A percentile compares a stretch with the other conserved stretches of the same genome.
Evolutionary conservation across 2,797 vertebrate genomes (phyloP).

Genomic region (Lophius americanus): DNA sequence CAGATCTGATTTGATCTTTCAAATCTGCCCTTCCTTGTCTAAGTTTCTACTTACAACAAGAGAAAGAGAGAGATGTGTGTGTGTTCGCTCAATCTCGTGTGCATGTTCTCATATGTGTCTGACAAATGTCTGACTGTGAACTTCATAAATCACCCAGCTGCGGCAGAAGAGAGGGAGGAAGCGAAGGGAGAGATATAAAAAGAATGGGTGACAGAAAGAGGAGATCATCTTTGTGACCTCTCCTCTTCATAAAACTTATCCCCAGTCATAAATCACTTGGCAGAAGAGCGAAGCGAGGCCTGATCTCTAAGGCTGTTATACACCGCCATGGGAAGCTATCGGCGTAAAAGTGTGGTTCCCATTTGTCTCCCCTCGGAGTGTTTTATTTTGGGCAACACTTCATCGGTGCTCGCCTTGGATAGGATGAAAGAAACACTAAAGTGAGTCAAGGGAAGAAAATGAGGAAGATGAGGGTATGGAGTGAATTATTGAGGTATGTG

Average conservation of each 20-base stretch:
- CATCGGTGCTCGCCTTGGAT: slow-evolving; percentile 61
- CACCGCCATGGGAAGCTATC: slow-evolving; percentile 57
- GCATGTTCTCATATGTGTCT: slow-evolving; percentile 49
- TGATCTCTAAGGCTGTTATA: slow-evolving; percentile 66
- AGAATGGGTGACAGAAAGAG: slow-evolving; percentile 66
- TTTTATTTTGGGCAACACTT: slow-evolving; percentile 80
- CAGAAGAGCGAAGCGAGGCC: slow-evolving; percentile 49
- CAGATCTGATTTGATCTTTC: slow-evolving; percentile 19
- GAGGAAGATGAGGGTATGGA: slow-evolving; percentile 28
- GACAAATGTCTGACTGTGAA: slow-evolving; percentile 64
- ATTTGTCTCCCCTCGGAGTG: slow-evolving; percentile 70
- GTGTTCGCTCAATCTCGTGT: slow-evolving; percentile 36
- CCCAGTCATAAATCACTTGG: slow-evolving; percentile 71
- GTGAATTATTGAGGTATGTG: slow-evolving; percentile 37
- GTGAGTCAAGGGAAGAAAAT: slow-evolving; percentile 21
- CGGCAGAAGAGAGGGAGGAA: slow-evolving; percentile 32
- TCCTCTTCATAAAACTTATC: slow-evolving; percentile 71
- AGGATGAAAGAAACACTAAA: slow-evolving; percentile 43
- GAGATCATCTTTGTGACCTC: slow-evolving; percentile 70
- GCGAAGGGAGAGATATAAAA: slow-evolving; percentile 55
- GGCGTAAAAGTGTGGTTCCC: slow-evolving; percentile 69
- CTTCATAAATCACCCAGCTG: slow-evolving; percentile 66
- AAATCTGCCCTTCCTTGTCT: slow-evolving; percentile 24
- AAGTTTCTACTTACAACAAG: slow-evolving; percentile 3
- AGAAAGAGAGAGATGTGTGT: slow-evolving; percentile 20